phyloP scores from a whole-genome alignment of 2,797 vertebrate species.

The Octomys mimax region DNA sequence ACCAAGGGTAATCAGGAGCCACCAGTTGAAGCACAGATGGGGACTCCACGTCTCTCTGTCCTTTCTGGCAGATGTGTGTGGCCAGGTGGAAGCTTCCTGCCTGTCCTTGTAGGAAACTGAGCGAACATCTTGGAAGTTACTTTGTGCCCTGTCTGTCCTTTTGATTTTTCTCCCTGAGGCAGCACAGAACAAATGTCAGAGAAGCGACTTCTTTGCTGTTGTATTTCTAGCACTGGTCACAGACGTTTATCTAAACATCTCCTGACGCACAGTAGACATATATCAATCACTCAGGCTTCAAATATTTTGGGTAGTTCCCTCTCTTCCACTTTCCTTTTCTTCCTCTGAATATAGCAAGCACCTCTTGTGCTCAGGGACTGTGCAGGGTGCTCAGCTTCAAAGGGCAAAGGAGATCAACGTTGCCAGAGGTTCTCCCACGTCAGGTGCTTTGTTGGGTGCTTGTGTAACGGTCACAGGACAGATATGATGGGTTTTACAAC shows the following conservation, averaged over 20 bases:
- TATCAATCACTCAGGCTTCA: background rate
- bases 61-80: background rate
- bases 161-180: background rate
- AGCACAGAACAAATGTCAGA: background rate
- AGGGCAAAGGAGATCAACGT: background rate
- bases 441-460: background rate
- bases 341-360: background rate
- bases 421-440: background rate
- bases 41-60: background rate
- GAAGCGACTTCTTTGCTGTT: background rate
- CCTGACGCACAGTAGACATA: background rate
- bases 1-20: background rate
- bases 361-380: background rate
- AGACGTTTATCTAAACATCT: background rate
- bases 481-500: background rate
- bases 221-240: background rate
- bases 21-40: background rate
- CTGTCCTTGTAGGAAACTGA: background rate
- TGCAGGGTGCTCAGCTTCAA: background rate
- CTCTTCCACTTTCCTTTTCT: background rate
- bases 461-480: background rate
- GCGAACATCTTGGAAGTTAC: background rate
- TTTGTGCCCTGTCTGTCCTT: background rate
- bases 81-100: background rate
- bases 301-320: background rate